A percentile compares a stretch with the other conserved stretches of the same genome.
phyloP scores from a whole-genome alignment of 2,888 invertebrate species.

The Cryptus viduatorius region DNA sequence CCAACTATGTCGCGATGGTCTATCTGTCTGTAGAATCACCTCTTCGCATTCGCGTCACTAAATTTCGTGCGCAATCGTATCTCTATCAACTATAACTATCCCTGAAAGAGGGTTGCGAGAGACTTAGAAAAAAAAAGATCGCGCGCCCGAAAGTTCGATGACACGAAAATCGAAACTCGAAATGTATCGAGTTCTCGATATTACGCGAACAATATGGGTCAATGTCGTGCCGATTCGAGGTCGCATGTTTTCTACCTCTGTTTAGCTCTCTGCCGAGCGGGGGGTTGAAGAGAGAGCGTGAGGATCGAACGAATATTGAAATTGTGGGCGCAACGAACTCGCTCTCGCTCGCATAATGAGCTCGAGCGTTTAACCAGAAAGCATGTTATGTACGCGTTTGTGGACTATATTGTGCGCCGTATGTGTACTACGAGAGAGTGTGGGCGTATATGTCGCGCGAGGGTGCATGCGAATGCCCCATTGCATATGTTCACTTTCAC shows the following conservation, averaged over 20 bases:
- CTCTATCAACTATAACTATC: too few relatives aligned
- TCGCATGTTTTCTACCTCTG: slow-evolving; percentile 71
- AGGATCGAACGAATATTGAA: slow-evolving; percentile 81
- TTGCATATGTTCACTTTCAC: slow-evolving; percentile 54
- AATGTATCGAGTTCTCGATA: slow-evolving; percentile 41
- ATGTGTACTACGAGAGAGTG: slow-evolving; percentile 50
- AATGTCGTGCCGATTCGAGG: slow-evolving; percentile 79
- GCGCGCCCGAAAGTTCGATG: slow-evolving; percentile 4
- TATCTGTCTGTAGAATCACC: slow-evolving; percentile 13
- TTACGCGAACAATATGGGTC: slow-evolving; percentile 77
- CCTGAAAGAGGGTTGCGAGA: slow-evolving; percentile 21
- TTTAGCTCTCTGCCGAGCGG: slow-evolving; percentile 35
- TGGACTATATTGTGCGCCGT: slow-evolving; percentile 34
- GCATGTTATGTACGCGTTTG: slow-evolving; percentile 22
- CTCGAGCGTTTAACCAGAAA: slow-evolving; percentile 64
- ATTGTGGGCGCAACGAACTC: slow-evolving; percentile 80
- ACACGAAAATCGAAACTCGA: slow-evolving; percentile 44
- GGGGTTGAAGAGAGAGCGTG: slow-evolving; percentile 30
- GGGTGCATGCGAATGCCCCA: slow-evolving; percentile 64
- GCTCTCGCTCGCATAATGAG: slow-evolving; percentile 81
- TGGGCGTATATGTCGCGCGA: slow-evolving; percentile 62
- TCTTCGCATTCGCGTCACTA: slow-evolving; percentile 1
- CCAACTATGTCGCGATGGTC: neutral
- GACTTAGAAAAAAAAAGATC: slow-evolving; percentile 17
- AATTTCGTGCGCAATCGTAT: neutral